A percentile compares a stretch with the other conserved stretches of the same genome.
Evolutionary conservation across 1,140 invertebrate species (phyloP).

Genomic region (Drosophila orena): DNA sequence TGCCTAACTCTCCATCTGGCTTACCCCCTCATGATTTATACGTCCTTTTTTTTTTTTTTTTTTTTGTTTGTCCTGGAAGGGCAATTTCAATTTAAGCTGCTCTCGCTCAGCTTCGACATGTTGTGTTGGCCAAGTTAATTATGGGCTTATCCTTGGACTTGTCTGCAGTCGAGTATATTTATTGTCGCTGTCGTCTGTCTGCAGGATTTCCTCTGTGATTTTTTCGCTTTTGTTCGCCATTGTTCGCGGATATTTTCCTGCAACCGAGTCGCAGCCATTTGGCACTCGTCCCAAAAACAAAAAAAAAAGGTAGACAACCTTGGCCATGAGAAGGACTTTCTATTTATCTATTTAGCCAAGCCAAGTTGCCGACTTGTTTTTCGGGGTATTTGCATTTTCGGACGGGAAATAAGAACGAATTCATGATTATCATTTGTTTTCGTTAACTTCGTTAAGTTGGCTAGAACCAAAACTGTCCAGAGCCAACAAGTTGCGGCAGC

Average conservation of each 20-base stretch:
- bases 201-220: slow-evolving; percentile 32
- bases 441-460: slow-evolving; percentile 70
- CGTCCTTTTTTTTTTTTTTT: slow-evolving; percentile 5
- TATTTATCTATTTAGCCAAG: slow-evolving; percentile 29
- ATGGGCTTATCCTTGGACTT: slow-evolving; percentile 71
- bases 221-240: slow-evolving; percentile 27
- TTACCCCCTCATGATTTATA: slow-evolving; percentile 9
- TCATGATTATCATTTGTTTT: slow-evolving; percentile 80
- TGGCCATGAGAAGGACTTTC: slow-evolving; percentile 48
- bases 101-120: slow-evolving; percentile 57
- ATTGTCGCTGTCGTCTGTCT: slow-evolving; percentile 39
- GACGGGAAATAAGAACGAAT: slow-evolving; percentile 33
- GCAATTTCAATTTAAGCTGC: slow-evolving; percentile 72
- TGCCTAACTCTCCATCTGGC: neutral
- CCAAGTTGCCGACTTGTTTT: slow-evolving; percentile 23
- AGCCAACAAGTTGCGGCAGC: slow-evolving; percentile 70
- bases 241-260: slow-evolving; percentile 41
- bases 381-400: slow-evolving; percentile 47
- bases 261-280: slow-evolving; percentile 45
- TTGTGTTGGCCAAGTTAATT: slow-evolving; percentile 66
- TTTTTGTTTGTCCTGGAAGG: slow-evolving; percentile 1
- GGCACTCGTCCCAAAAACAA: slow-evolving; percentile 24
- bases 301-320: slow-evolving; percentile 47
- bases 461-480: slow-evolving; percentile 45
- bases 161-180: slow-evolving; percentile 63